These are phyloP conservation scores for Eulimnadia texana DNA, from an alignment of 1,140 invertebrate genomes.

Conservation along the genomic window DNA sequence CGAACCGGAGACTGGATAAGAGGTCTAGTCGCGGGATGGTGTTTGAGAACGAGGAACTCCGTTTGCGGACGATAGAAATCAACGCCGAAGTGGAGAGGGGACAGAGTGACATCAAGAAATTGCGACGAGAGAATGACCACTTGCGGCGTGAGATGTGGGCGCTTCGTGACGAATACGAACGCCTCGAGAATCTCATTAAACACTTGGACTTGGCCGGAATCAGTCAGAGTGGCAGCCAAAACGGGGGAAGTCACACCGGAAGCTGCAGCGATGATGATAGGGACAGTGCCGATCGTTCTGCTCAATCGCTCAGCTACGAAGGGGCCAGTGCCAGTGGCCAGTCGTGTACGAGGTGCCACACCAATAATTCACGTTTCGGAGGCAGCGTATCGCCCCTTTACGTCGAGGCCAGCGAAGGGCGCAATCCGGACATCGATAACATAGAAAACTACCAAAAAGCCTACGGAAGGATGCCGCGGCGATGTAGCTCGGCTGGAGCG, in stretches of 20 bases:
- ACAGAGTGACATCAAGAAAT: slow-evolving; percentile 72
- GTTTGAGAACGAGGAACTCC: slow-evolving; percentile 73
- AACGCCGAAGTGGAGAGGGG: slow-evolving; percentile 85
- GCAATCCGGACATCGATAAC: slow-evolving; percentile 22
- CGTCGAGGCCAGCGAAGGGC: slow-evolving; percentile 19
- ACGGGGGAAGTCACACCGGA: background rate
- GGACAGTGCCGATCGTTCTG: slow-evolving; percentile 2
- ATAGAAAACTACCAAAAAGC: slow-evolving; percentile 24
- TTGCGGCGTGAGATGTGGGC: slow-evolving; percentile 70
- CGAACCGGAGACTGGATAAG: slow-evolving; percentile 42
- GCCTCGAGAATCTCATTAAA: slow-evolving; percentile 58
- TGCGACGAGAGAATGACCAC: slow-evolving; percentile 71
- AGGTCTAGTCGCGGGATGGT: slow-evolving; percentile 29
- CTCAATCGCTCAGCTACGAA: background rate
- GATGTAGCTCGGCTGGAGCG: slow-evolving; percentile 4
- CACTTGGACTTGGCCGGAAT: slow-evolving; percentile 32
- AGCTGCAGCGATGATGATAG: slow-evolving; percentile 11
- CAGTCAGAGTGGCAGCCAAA: slow-evolving; percentile 20
- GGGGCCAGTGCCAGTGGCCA: background rate
- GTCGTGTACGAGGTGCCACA: background rate
- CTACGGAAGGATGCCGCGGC: slow-evolving; percentile 18
- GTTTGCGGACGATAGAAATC: slow-evolving; percentile 74
- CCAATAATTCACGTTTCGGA: background rate
- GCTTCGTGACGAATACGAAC: slow-evolving; percentile 70
- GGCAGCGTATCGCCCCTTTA: background rate